Base-by-base conservation (phyloP, 2,888 invertebrate genomes). In the Odontothrips loti region DNA sequence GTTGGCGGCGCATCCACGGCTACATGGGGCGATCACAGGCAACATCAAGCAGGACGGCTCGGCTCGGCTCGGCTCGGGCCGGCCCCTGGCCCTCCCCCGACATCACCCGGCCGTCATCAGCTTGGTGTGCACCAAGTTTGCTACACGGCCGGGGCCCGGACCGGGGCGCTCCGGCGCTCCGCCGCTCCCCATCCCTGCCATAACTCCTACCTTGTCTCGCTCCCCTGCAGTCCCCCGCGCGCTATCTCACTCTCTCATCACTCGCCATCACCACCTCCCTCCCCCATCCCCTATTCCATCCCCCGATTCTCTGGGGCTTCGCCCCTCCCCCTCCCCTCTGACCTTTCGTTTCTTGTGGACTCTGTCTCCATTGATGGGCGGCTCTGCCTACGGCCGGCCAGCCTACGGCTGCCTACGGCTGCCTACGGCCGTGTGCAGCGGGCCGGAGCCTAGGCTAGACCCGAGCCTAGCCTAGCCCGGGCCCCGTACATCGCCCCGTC, bases 171-270 rank as follows among this genome's bases (percentile, higher is more conserved):
- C 34, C 34, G 34, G 3, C 34, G 34, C 34, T 6, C 27, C 2
- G 23, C 10, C 27, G 11, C 23, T 23, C 68, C 68, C 68, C 51
- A 51, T 17, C 58, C 68, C 12, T 27, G 68, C 27, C 68, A 75
- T 75, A 75, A 75, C 68, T 75, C 68, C 68, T 27, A 75, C 68
- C 68, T 75, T 75, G 68, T 75, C 68, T 75, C 27, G 68, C 68
- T 75, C 23, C 27, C 68, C 68, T 75, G 68, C 27, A 75, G 23
- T 75, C 23, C 27, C 23, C 68, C 58, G 34, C 34, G 34, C 58
- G 20, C 68, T 75, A 75, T 75, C 68, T 75, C 58, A 15, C 58
- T 58, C 27, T 9, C 68, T 68, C 68, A 23, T 23, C 68, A 4
- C 68, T 23, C 27, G 9, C 23, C 68, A 20, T n/a, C 68, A 51